These are phyloP conservation scores for Myotis findleyi DNA, from an alignment of 2,797 vertebrate genomes.

Conservation along the genomic window DNA sequence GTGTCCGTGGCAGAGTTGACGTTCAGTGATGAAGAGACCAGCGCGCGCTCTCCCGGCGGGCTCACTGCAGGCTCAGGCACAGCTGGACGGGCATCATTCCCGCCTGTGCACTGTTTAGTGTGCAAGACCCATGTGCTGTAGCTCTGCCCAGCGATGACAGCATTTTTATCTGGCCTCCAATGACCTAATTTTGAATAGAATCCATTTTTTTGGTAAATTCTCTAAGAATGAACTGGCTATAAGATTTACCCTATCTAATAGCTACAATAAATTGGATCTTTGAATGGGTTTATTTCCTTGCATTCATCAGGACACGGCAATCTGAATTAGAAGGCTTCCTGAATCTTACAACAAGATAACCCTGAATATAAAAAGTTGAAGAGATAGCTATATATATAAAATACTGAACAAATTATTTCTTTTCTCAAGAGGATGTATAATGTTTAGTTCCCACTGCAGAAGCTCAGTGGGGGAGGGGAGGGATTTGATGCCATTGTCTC, in stretches of 20 bases:
- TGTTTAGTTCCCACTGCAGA: not conserved
- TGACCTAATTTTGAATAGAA: slow-evolving; percentile 2
- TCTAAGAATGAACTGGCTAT: not conserved
- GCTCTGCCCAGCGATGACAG: not conserved
- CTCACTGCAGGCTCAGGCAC: not conserved
- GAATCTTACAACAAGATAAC: not conserved
- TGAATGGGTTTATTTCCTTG: not conserved
- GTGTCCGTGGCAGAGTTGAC: not conserved
- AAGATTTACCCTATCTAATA: not conserved
- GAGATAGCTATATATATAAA: not conserved
- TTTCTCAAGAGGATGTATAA: not conserved
- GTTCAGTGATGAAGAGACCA: not conserved
- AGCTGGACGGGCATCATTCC: not conserved
- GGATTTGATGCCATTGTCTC: not conserved
- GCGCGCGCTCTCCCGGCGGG: not conserved
- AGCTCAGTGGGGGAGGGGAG: not conserved
- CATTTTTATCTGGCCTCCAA: not conserved
- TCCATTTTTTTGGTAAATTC: not conserved
- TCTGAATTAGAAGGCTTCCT: not conserved
- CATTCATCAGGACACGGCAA: not conserved
- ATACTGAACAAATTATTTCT: not conserved
- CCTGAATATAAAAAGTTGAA: not conserved
- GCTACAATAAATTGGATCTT: not conserved
- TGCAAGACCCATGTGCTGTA: not conserved
- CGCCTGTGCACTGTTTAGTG: not conserved